Conservation (phyloP, 2,113 vertebrate species). For the Entelurus aequoreus region DNA sequence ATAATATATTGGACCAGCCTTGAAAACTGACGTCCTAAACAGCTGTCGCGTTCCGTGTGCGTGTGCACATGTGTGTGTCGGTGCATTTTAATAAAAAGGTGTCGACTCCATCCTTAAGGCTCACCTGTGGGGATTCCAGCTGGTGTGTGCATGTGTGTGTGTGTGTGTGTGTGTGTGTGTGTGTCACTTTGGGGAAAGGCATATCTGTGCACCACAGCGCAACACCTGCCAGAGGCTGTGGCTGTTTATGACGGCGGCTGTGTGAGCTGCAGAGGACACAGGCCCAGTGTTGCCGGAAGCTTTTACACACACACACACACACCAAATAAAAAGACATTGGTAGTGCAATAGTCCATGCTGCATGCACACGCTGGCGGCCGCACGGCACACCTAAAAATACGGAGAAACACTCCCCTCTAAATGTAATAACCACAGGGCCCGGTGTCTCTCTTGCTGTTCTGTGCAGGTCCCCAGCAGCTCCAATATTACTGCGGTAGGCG, state of each 20-base stretch:
- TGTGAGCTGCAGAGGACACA: slow-evolving; percentile 81
- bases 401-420: slow-evolving; percentile 34
- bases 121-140: slow-evolving; percentile 61
- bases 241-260: slow-evolving; percentile 86
- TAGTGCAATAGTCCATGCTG: slow-evolving; percentile 34
- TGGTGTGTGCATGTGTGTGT: slow-evolving; percentile 32
- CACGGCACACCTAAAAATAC: slow-evolving; percentile 26
- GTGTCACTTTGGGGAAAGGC: slow-evolving; percentile 60
- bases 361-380: slow-evolving; percentile 44
- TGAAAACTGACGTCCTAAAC: slow-evolving; percentile 35
- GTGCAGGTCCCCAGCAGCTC: slow-evolving; percentile 90
- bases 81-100: slow-evolving; percentile 68
- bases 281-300: slow-evolving; percentile 58
- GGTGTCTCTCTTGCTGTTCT: slow-evolving; percentile 85
- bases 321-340: slow-evolving; percentile 15
- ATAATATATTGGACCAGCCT: neutral
- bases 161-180: slow-evolving; percentile 20
- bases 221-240: slow-evolving; percentile 82
- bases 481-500: slow-evolving; percentile 89
- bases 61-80: slow-evolving; percentile 38
- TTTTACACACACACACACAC: slow-evolving; percentile 13
- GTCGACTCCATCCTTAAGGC: slow-evolving; percentile 60
- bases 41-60: slow-evolving; percentile 39
- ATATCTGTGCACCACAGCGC: slow-evolving; percentile 57
- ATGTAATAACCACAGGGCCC: slow-evolving; percentile 93